phyloP scores from a whole-genome alignment of 2,797 vertebrate species.

The Lophura swinhoii region DNA sequence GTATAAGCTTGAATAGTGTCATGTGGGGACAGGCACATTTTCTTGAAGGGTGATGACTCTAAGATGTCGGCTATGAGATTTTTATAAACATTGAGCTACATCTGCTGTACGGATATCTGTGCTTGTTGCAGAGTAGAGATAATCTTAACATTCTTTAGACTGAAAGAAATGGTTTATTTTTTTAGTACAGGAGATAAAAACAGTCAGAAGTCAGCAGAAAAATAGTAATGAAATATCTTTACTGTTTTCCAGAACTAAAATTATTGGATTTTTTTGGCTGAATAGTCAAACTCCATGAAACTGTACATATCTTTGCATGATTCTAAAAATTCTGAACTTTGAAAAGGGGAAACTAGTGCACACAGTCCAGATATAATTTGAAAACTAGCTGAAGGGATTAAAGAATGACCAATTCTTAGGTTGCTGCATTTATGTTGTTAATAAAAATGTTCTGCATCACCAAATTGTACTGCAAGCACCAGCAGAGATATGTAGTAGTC shows the following conservation, averaged over 20 bases:
- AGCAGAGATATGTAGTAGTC: not conserved
- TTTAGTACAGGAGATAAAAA: not conserved
- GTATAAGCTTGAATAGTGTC: not conserved
- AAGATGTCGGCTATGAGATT: not conserved
- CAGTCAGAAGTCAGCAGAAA: not conserved
- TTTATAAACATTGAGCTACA: not conserved
- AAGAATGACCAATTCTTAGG: not conserved
- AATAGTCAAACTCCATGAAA: not conserved
- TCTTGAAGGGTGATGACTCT: not conserved
- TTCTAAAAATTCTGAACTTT: slow-evolving; percentile 9
- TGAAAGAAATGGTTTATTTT: not conserved
- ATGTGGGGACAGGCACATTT: not conserved
- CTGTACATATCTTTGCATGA: not conserved
- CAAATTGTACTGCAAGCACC: not conserved
- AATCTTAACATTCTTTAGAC: not conserved
- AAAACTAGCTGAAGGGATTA: not conserved
- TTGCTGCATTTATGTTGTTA: not conserved
- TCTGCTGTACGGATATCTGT: not conserved
- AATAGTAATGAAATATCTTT: not conserved
- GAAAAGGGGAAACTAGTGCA: not conserved
- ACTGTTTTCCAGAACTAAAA: not conserved
- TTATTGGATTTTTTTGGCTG: not conserved
- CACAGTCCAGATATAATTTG: not conserved
- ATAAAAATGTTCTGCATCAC: not conserved
- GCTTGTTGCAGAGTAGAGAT: not conserved